Evolutionary conservation across 2,888 invertebrate species (phyloP).

Genomic region (Shargacucullia verbasci): DNA sequence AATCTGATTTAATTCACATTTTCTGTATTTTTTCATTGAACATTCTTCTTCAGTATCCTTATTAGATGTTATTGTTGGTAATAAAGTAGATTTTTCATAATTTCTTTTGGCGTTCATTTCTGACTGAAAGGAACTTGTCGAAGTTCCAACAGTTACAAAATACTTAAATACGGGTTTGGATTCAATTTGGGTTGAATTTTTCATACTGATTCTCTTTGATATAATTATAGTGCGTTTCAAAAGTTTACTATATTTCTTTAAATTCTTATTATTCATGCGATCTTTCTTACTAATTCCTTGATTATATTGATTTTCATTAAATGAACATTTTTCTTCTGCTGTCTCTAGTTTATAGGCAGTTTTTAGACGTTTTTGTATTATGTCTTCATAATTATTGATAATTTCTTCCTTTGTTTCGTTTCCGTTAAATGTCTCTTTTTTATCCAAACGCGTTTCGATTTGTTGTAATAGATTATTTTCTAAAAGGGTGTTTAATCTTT

Average conservation of each 20-base stretch:
- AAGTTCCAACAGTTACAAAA: constrained; percentile 11
- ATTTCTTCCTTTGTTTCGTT: not conserved
- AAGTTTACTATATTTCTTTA: constrained; percentile 27
- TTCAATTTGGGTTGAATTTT: constrained; percentile 3
- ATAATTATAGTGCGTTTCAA: constrained; percentile 22
- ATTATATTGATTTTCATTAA: constrained; percentile 2
- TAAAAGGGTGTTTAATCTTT: not conserved
- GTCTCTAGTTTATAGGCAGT: not conserved
- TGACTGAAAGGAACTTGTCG: constrained; percentile 1
- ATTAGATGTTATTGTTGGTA: constrained; percentile 3
- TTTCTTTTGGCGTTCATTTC: not conserved
- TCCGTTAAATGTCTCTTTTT: not conserved
- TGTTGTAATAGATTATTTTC: constrained; percentile 3
- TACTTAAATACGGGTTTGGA: not conserved
- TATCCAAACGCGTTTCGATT: constrained; percentile 3
- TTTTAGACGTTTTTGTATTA: not conserved
- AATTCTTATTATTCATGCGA: constrained; percentile 4
- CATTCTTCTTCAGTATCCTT: constrained; percentile 3
- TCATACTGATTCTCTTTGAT: constrained; percentile 23
- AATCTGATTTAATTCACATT: constrained; percentile 5
- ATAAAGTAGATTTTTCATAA: not conserved
- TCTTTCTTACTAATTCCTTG: constrained; percentile 6
- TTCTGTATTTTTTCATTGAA: constrained; percentile 2
- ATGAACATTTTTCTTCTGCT: not conserved
- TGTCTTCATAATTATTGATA: not conserved